Evolutionary conservation across 2,888 invertebrate species (phyloP), one percentile per base, ranked within the genome.

Genomic region (Fragum whitleyi): DNA sequence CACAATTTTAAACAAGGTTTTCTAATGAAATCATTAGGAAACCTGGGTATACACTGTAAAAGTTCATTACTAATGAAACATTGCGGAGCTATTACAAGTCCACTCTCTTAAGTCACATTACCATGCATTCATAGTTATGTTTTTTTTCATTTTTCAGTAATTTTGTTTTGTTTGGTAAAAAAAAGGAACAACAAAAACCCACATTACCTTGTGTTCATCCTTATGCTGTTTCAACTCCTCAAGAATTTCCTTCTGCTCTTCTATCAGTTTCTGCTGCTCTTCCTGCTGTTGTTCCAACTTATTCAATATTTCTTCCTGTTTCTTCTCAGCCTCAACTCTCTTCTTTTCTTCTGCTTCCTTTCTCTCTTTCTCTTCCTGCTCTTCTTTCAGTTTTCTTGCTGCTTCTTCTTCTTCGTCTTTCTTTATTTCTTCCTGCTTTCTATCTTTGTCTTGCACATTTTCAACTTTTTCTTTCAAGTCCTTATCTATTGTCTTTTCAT

Each of bases 201-300:
- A 36, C 32, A 36, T 6, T 76, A 79, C 87, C 68, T 87, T 78
- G 32, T 89, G 86, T 89, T 90, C 86, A 11, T 88, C 86, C 73
- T 91, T 89, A 70, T 92, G 93, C 32, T 91, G 88, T 83, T 93
- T 91, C 39, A 93, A 83, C 57, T 93, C 91, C 36, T 92, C 86
- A 16, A 93, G 83, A 32, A 93, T 88, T 83, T 92, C 86, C 77
- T 91, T 91, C 79, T 93, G 93, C 74, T 93, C 91, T 36, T 92
- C 83, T 6, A 93, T 88, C 51, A 93, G 73, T 59, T 91, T 85
- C 68, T 91, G 84, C 81, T 92, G 91, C 70, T 90, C 90, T 70
- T 85, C 79, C 42, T 91, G 90, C 61, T 92, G 91, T 53, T 90
- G 84, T 67, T 90, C 90, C 53, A 93, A 74, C 75, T 92, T 87